A percentile compares a stretch with the other conserved stretches of the same genome.
phyloP scores from a whole-genome alignment of 2,113 vertebrate species.

The Bombycilla garrulus region DNA sequence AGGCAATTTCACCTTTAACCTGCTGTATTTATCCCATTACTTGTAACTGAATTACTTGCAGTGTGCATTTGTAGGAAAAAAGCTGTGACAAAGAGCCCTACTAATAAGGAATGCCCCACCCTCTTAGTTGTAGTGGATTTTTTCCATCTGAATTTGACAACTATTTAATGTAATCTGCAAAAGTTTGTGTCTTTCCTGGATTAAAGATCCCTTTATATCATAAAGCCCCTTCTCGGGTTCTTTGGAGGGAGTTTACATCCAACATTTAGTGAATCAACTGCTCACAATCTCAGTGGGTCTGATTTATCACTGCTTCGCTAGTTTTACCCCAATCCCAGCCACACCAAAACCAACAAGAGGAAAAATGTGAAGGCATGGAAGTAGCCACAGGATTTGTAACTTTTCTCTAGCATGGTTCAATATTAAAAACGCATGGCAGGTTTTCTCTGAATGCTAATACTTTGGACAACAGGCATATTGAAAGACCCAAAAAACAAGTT shows the following conservation, averaged over 20 bases:
- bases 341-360: not conserved
- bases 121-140: not conserved
- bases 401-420: not conserved
- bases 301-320: not conserved
- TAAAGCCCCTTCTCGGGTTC: not conserved
- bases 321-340: not conserved
- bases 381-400: not conserved
- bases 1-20: not conserved
- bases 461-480: not conserved
- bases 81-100: not conserved
- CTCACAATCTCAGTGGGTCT: not conserved
- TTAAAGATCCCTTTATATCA: not conserved
- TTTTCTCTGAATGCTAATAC: not conserved
- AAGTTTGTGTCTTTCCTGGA: not conserved
- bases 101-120: not conserved
- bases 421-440: not conserved
- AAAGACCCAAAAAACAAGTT: not conserved
- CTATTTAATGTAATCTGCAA: not conserved
- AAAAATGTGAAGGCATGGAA: not conserved
- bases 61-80: not conserved
- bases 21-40: not conserved
- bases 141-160: not conserved
- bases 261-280: not conserved
- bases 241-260: not conserved
- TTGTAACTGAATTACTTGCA: not conserved